Conservation (phyloP, 2,888 invertebrate genomes). For the Oscheius sp. region DNA sequence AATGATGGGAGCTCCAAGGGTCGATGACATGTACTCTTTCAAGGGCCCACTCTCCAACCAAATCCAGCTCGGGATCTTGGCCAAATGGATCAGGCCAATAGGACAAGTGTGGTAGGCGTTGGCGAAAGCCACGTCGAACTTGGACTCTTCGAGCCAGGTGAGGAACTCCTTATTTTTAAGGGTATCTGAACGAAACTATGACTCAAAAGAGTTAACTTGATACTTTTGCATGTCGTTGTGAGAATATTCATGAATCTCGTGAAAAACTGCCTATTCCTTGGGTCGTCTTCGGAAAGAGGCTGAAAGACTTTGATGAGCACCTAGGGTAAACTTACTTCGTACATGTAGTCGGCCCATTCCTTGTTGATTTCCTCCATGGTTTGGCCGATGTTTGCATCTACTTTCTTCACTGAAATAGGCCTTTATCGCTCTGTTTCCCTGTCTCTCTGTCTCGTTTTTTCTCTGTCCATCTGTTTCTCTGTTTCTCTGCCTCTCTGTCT, state of each 20-base stretch:
- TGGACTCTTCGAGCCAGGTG: conserved; percentile 48
- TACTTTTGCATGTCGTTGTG: conserved; percentile 19
- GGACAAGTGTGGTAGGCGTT: conserved; percentile 64
- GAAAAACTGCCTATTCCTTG: conserved; percentile 1
- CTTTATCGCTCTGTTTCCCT: too few relatives aligned
- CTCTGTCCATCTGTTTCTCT: too few relatives aligned
- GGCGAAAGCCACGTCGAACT: conserved; percentile 66
- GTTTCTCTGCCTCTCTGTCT: too few relatives aligned
- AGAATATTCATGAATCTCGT: conserved; percentile 18
- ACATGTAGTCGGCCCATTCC: conserved; percentile 18
- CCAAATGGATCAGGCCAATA: conserved; percentile 61
- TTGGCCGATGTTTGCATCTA: conserved; percentile 12
- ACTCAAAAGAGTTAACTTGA: not conserved
- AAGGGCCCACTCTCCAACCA: conserved; percentile 63
- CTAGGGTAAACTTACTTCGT: not conserved
- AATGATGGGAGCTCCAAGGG: conserved; percentile 59
- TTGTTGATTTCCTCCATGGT: conserved; percentile 13
- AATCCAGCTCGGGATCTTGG: conserved; percentile 66
- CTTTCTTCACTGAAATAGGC: not conserved
- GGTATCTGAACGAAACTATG: conserved; percentile 28
- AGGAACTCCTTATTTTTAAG: conserved; percentile 52
- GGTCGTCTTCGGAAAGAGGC: not conserved
- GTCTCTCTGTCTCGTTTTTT: too few relatives aligned
- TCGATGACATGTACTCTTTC: conserved; percentile 57
- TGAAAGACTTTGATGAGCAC: not conserved